These are phyloP conservation scores for Micromussa lordhowensis DNA, from an alignment of 92 coral and sea anemone species.

Conservation along the genomic window DNA sequence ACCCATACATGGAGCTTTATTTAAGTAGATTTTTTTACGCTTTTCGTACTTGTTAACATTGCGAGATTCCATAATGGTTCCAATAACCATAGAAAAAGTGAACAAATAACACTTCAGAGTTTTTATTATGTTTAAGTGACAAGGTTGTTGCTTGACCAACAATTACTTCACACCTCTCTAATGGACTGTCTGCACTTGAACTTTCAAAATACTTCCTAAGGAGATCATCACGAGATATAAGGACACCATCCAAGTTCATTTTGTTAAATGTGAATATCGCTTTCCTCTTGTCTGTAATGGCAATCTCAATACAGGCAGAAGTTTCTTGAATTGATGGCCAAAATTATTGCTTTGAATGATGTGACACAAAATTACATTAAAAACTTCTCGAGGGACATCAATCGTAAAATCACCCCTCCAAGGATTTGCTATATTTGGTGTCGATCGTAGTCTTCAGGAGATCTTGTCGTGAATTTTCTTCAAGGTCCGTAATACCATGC, in stretches of 20 bases:
- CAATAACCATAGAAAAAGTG: neutral
- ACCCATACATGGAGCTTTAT: too few relatives aligned
- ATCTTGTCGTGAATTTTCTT: neutral
- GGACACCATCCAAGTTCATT: constrained; percentile 44
- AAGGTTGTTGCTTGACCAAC: constrained; percentile 32
- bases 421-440: constrained; percentile 47
- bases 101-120: constrained; percentile 34
- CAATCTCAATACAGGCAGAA: constrained; percentile 17
- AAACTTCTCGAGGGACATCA: too few relatives aligned
- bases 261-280: constrained; percentile 57
- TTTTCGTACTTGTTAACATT: constrained; percentile 57
- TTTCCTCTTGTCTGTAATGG: constrained; percentile 44
- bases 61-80: constrained; percentile 48
- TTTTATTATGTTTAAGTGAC: constrained; percentile 20
- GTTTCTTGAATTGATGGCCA: constrained; percentile 40
- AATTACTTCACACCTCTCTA: constrained; percentile 48
- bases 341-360: constrained; percentile 33
- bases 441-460: neutral
- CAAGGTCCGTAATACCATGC: neutral
- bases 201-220: constrained; percentile 42
- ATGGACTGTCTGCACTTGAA: too few relatives aligned
- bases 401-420: constrained; percentile 64
- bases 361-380: too few relatives aligned
- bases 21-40: too few relatives aligned
- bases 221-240: constrained; percentile 31